A percentile compares a stretch with the other conserved stretches of the same genome.
Conservation (phyloP, 2,888 invertebrate genomes). For the Catocala nupta region DNA sequence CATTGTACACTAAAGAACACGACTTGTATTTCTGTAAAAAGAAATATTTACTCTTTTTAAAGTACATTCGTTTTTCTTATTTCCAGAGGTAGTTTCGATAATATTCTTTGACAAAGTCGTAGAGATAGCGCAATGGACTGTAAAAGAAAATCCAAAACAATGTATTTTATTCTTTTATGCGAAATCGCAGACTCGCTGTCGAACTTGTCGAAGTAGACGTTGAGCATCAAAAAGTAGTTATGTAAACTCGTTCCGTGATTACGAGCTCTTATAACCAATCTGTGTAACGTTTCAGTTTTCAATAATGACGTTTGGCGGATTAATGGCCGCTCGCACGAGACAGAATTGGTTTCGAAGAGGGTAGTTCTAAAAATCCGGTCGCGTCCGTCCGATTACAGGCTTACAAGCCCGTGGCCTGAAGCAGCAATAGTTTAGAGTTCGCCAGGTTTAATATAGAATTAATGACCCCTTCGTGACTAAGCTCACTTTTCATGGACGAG, state of each 20-base stretch:
- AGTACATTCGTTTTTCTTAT: conserved; percentile 39
- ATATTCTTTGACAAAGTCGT: conserved; percentile 50
- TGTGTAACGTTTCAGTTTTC: conserved; percentile 44
- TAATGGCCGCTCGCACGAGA: conserved; percentile 54
- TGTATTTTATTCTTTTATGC: conserved; percentile 51
- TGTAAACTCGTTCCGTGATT: conserved; percentile 27
- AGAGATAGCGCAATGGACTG: conserved; percentile 49
- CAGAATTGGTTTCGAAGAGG: conserved; percentile 41
- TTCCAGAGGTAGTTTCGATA: conserved; percentile 46
- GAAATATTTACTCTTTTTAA: conserved; percentile 41
- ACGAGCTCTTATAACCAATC: conserved; percentile 26
- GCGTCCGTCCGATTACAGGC: conserved; percentile 71
- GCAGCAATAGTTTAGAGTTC: conserved; percentile 46
- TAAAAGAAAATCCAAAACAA: conserved; percentile 52
- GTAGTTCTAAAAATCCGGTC: conserved; percentile 59
- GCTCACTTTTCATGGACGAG: conserved; percentile 75
- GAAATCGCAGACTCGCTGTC: conserved; percentile 36
- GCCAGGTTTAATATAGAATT: conserved; percentile 62
- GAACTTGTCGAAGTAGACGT: conserved; percentile 35
- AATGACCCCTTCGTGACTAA: conserved; percentile 81
- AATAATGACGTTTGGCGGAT: conserved; percentile 50
- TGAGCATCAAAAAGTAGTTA: conserved; percentile 25
- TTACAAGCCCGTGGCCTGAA: conserved; percentile 40
- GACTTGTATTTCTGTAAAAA: conserved; percentile 25
- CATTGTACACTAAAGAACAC: conserved; percentile 17